Percentiles rank a stretch among this genome's conserved stretches.
Evolutionary conservation across 2,113 vertebrate species (phyloP).

Genomic region (Zingel zingel): DNA sequence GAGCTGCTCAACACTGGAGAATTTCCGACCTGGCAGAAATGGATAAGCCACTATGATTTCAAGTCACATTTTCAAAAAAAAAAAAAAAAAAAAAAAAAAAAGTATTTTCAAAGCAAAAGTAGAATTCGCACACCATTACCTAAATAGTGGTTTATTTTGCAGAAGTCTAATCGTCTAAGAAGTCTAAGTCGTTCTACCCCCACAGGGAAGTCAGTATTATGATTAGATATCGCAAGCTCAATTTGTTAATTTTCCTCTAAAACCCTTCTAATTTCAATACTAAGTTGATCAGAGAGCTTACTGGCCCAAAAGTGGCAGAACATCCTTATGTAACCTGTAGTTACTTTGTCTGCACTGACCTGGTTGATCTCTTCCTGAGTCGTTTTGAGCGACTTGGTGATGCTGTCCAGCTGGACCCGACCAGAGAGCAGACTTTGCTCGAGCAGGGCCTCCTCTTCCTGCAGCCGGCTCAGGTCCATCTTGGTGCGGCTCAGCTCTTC

Average conservation of each 20-base stretch:
- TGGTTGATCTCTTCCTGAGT: slow-evolving; percentile 97
- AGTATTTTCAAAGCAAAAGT: background rate
- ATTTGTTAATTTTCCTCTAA: background rate
- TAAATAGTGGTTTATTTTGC: background rate
- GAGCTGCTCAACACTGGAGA: background rate
- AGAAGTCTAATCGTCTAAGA: too few species aligned
- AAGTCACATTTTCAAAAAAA: background rate
- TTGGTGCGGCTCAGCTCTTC: slow-evolving; percentile 91
- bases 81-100: background rate
- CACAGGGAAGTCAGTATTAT: background rate
- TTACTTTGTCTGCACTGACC: slow-evolving; percentile 78
- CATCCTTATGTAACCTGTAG: slow-evolving; percentile 17
- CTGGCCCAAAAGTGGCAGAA: background rate
- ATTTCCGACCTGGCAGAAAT: background rate
- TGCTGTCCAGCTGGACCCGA: slow-evolving; percentile 92
- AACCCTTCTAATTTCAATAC: background rate
- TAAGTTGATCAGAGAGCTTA: background rate
- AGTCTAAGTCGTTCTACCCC: too few species aligned
- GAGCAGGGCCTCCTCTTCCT: slow-evolving; percentile 93
- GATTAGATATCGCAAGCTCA: background rate
- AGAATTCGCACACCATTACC: background rate
- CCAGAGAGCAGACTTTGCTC: slow-evolving; percentile 93
- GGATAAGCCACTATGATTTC: background rate
- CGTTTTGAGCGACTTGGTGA: slow-evolving; percentile 91
- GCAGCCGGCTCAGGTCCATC: slow-evolving; percentile 89